Evolutionary conservation across 2,888 invertebrate species (phyloP), one percentile per base, ranked within the genome.

Genomic region (Diaperis boleti): DNA sequence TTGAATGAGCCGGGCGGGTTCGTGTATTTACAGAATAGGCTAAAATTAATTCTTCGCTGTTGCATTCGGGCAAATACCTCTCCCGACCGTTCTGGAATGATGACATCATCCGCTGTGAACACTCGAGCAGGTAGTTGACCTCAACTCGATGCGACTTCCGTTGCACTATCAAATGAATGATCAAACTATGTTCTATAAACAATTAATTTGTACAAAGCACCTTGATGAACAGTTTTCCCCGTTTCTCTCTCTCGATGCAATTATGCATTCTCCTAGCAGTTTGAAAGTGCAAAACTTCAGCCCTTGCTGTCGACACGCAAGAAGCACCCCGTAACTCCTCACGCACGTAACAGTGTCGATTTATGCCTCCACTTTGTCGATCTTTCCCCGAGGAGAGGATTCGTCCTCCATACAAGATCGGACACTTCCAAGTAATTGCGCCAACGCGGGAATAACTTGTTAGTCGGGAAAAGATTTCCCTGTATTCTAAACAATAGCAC

Each of bases 401-500:
- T 57, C 57, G 50, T 42, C 39, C 37, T 18, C 42, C 29, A 17
- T n/a, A n/a, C n/a, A n/a, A 22, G 62, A 57, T 57, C 57, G 33
- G 45, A 57, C 44, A 31, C 15, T 14, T 47, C 31, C 47, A 31
- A 33, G 13, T 56, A 56, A 56, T 56, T 56, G 42, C 44, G 50
- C 29, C 44, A 26, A 44, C 44, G 35, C 10, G 33, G 11, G 42
- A 62, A 50, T 55, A 55, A 62, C 62, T 64, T 55, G 54, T 55
- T 52, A 31, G 33, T 10, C 8, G 22, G 18, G 26, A 47, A 59
- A 63, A 59, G 63, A 54, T 54, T 52, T 39, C 54, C 42, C 35
- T 18, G 44, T 35, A 47, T 15, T 18, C 54, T 20, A 49, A 64
- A 61, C 60, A 64, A 60, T 60, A 39, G 49, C 42, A 44, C 59